Conservation (phyloP, 92 coral and sea anemone species). For the Epizoanthus scotinus region DNA sequence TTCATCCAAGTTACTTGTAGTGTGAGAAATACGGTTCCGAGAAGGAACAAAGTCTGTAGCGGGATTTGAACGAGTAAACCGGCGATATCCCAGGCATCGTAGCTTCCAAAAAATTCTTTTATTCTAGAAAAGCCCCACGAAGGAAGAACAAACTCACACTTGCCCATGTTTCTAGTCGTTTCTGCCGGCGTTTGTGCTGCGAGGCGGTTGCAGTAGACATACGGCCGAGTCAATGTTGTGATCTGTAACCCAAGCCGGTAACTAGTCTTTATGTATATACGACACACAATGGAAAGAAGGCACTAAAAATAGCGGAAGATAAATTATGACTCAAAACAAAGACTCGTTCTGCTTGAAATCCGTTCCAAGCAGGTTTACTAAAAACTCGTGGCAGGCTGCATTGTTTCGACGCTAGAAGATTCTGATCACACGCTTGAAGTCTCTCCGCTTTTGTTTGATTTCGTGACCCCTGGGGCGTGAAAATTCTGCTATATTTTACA, state of each 20-base stretch:
- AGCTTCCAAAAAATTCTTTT: constrained; percentile 50
- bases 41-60: constrained; percentile 59
- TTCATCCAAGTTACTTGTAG: constrained; percentile 77
- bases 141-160: constrained; percentile 33
- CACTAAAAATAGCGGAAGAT: constrained; percentile 43
- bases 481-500: neutral
- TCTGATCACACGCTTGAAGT: constrained; percentile 22
- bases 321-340: constrained; percentile 42
- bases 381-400: constrained; percentile 35
- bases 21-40: constrained; percentile 70
- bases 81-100: constrained; percentile 60
- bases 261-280: constrained; percentile 23
- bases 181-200: neutral
- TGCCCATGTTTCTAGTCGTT: constrained; percentile 21
- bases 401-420: constrained; percentile 32
- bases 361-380: constrained; percentile 6
- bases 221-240: constrained; percentile 30
- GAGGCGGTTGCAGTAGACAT: constrained; percentile 19
- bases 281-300: constrained; percentile 37
- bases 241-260: constrained; percentile 38
- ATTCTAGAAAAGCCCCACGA: constrained; percentile 28
- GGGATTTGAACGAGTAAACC: constrained; percentile 64
- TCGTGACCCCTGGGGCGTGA: constrained; percentile 32
- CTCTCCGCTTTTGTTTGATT: constrained; percentile 21
- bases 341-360: constrained; percentile 23